Evolutionary conservation across 2,797 vertebrate species (phyloP), one percentile per base, ranked within the genome.

Genomic region (Sandelia bainsii): DNA sequence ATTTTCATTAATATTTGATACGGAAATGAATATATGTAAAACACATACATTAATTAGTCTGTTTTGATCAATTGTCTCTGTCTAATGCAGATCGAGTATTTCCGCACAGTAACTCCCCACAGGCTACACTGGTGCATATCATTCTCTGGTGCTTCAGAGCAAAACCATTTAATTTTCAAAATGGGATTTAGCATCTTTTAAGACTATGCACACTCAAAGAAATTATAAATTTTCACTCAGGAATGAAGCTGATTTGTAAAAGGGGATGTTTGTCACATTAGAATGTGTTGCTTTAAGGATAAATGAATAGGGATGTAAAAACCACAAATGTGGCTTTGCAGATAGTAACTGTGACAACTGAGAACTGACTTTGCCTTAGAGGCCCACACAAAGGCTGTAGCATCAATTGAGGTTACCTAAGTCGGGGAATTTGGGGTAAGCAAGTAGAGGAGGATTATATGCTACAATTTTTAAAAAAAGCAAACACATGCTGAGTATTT

Each of bases 21-120:
- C 79, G 82, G 87, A 92, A 93, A 94, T 91, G 80, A 94, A 94
- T 93, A 90, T 92, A 94, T 93, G 93, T 93, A 94, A 93, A 93
- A 91, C 91, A 90, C 88, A 92, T 89, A 90, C 91, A 91, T 91
- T 91, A 94, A 94, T 95, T 93, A 93, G 89, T 87, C 87, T 89
- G 89, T 94, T 94, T 92, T 92, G 91, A 94, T 94, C 89, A 92
- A 91, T 93, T 93, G 92, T 94, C 93, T 93, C 86, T 53, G 92
- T 91, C 87, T 90, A 84, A 91, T 81, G 80, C 74, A 49, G 77
- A 87, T 62, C 22, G 83, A 80, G 83, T 74, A 76, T 89, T 93
- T 93, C 89, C 79, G 77, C 80, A 45, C 84, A 57, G 53, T 61
- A 73, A 77, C 83, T 92, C 86, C 90, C 87, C 72, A 82, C 81